Evolutionary conservation across 2,113 vertebrate species (phyloP), one percentile per base, ranked within the genome.

Genomic region (Arvicanthis niloticus): DNA sequence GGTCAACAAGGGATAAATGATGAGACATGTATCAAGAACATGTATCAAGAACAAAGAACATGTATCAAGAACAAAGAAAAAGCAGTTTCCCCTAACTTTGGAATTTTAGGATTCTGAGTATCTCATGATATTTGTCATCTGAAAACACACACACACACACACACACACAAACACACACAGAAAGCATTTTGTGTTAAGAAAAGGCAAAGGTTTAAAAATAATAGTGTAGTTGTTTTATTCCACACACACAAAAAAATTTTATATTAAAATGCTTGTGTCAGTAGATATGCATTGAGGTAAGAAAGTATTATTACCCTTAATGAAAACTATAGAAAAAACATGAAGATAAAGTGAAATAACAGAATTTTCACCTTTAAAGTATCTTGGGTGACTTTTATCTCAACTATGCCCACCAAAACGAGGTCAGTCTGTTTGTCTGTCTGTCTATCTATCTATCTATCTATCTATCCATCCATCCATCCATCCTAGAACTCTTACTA

Each of bases 261-360:
- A 77, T 16, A 29, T 51, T 11, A 70, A 72, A 72, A 72, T 12
- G 5, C 9, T 76, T 22, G 26, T 75, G 45, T 70, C 84, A 15
- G 42, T 11, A 73, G 21, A 13, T 75, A 67, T 70, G 68, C 77
- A 70, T 91, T 31, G 73, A 97, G 65, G 17, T 91, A 72, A 87
- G 37, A 60, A 96, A 90, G 75, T 19, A 53, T 2, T 19, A 53
- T 2, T 91, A 12, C 62, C 45, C 15, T 95, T 40, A 67, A 11
- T 84, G 45, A 45, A 53, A 90, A 85, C 5, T 17, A 17, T 45
- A 84, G 40, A 58, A 94, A 94, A 62, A 93, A 80, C 77, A 51
- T 58, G 51, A 81, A 86, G 22, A 86, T 95, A 58, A 94, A 93
- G n/a, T 77, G 21, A 95, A 97, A 88, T 62, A 16, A 26, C 68